These are phyloP conservation scores for Tetrao urogallus DNA, from an alignment of 2,113 vertebrate genomes.

Conservation along the genomic window DNA sequence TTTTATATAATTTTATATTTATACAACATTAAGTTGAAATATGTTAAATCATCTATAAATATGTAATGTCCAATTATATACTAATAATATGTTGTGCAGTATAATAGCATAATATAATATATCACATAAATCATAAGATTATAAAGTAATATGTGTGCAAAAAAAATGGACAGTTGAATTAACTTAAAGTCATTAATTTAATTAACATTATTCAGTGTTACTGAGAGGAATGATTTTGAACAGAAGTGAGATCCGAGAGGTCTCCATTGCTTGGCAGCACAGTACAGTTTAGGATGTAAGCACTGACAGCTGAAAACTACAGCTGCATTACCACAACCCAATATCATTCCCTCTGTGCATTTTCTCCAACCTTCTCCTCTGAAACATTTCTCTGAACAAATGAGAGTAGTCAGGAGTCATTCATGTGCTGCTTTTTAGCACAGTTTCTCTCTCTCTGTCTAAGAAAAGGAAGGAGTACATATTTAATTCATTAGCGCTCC, in stretches of 20 bases:
- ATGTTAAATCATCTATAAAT: neutral
- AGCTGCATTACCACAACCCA: neutral
- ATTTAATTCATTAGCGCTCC: neutral
- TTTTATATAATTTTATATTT: neutral
- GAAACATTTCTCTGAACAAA: neutral
- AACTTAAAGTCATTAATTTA: neutral
- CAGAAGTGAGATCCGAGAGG: rapidly evolving
- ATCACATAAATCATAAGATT: neutral
- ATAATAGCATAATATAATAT: neutral
- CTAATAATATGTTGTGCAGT: neutral
- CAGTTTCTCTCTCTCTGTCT: neutral
- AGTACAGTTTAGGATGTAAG: neutral
- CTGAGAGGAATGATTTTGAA: neutral
- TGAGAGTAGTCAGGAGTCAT: rapidly evolving
- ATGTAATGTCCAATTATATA: neutral
- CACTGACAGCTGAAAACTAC: neutral
- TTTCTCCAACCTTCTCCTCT: neutral
- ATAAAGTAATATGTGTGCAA: neutral
- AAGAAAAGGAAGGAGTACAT: neutral
- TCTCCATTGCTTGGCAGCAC: neutral
- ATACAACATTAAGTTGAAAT: neutral
- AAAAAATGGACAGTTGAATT: neutral
- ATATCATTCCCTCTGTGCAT: neutral
- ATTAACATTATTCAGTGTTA: neutral
- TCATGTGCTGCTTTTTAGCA: neutral